These are phyloP conservation scores for Alsophila aescularia DNA, from an alignment of 2,888 invertebrate species.

Conservation along the genomic window DNA sequence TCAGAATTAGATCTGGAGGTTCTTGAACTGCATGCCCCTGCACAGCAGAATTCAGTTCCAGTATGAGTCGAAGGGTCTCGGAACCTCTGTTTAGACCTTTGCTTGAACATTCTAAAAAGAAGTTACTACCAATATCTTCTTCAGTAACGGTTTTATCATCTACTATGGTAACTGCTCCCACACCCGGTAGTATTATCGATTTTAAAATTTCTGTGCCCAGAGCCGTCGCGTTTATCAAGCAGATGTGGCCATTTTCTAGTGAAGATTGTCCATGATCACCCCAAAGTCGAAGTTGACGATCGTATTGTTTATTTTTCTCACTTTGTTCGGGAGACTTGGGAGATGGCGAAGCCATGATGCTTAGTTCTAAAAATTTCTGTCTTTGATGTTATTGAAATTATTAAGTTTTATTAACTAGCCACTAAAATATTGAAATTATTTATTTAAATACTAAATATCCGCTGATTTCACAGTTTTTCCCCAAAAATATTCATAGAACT, in stretches of 20 bases:
- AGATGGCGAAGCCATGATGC: conserved; percentile 86
- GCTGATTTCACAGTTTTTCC: too few species aligned
- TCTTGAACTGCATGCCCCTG: conserved; percentile 97
- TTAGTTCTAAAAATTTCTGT: conserved; percentile 8
- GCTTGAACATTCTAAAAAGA: conserved; percentile 93
- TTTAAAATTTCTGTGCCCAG: conserved; percentile 98
- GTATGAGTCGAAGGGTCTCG: conserved; percentile 90
- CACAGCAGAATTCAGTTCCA: conserved; percentile 97
- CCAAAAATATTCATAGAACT: too few species aligned
- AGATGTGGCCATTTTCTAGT: conserved; percentile 95
- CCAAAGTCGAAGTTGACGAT: conserved; percentile 96
- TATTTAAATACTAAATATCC: too few species aligned
- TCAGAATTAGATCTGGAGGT: conserved; percentile 92
- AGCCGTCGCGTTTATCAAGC: conserved; percentile 96
- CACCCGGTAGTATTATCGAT: conserved; percentile 96
- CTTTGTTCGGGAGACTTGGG: conserved; percentile 90
- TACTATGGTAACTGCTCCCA: conserved; percentile 95
- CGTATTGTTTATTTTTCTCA: conserved; percentile 91
- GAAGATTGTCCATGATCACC: conserved; percentile 98
- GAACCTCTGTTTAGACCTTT: conserved; percentile 94
- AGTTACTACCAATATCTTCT: conserved; percentile 97
- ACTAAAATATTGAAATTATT: too few species aligned
- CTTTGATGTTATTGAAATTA: not conserved
- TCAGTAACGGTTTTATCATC: conserved; percentile 94
- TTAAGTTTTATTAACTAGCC: too few species aligned